Percentiles rank a stretch among this genome's conserved stretches.
Evolutionary conservation across 1,140 invertebrate species (phyloP).

Genomic region (Brachionus rotundiformis): DNA sequence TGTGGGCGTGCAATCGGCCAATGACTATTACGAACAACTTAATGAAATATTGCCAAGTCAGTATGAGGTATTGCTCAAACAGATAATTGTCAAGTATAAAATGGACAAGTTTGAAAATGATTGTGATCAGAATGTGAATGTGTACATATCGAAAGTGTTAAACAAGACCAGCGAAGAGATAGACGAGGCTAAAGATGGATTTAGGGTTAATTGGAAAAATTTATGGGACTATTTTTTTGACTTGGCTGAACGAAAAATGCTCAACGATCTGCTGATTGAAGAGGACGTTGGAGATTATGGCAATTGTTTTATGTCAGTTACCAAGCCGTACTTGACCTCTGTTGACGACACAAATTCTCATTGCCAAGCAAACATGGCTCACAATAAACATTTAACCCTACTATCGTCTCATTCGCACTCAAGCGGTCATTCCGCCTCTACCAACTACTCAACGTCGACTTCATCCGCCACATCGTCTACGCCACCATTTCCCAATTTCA

Average conservation of each 20-base stretch:
- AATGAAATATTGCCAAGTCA: conserved; percentile 20
- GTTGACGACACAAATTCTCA: neutral
- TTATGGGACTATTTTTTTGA: conserved; percentile 50
- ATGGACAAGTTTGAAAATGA: neutral
- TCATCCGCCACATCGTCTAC: conserved; percentile 23
- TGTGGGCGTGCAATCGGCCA: neutral
- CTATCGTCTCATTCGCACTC: conserved; percentile 22
- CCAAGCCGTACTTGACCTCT: conserved; percentile 28
- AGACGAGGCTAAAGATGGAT: neutral
- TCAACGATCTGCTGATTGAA: neutral
- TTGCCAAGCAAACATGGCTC: neutral
- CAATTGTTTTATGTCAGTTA: conserved; percentile 27
- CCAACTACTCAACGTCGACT: conserved; percentile 18
- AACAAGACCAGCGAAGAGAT: neutral
- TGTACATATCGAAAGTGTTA: neutral
- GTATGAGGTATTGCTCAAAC: conserved; percentile 20
- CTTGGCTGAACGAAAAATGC: conserved; percentile 37
- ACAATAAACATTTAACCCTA: conserved; percentile 47
- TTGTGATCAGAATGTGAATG: neutral
- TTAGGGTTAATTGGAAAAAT: conserved; percentile 37
- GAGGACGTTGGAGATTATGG: neutral
- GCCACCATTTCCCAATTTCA: conserved; percentile 34
- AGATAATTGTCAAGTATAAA: conserved; percentile 25
- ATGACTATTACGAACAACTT: conserved; percentile 39
- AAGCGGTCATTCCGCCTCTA: neutral